A percentile compares a stretch with the other conserved stretches of the same genome.
phyloP scores from a whole-genome alignment of 2,797 vertebrate genomes.

The Botia almorhae region DNA sequence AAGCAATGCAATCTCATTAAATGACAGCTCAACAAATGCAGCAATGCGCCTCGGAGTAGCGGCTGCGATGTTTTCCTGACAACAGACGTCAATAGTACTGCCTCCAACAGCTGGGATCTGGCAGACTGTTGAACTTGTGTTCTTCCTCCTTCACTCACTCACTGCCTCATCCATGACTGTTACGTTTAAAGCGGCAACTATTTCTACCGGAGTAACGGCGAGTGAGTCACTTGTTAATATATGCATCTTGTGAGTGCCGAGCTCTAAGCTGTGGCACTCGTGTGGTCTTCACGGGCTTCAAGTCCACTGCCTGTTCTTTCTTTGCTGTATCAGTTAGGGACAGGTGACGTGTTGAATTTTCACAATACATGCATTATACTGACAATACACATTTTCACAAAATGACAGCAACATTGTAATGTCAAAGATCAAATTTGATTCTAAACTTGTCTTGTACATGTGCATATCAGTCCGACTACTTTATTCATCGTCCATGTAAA shows the following conservation, averaged over 20 bases:
- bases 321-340: no score
- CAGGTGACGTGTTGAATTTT: no score
- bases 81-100: slow-evolving; percentile 42
- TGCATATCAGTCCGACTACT: no score
- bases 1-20: slow-evolving; percentile 78
- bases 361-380: no score
- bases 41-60: slow-evolving; percentile 60
- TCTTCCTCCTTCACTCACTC: slow-evolving; percentile 20
- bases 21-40: slow-evolving; percentile 62
- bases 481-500: no score
- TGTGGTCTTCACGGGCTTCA: background rate
- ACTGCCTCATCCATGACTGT: slow-evolving; percentile 46
- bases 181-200: slow-evolving; percentile 6
- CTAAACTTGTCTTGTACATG: no score
- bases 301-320: background rate
- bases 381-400: no score
- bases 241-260: background rate
- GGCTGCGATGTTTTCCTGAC: slow-evolving; percentile 47
- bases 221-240: background rate
- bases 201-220: background rate
- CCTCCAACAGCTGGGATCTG: slow-evolving; percentile 59
- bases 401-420: no score
- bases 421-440: no score
- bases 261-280: background rate
- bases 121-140: slow-evolving; percentile 46